Conservation (phyloP, 1,140 invertebrate species). For the Cepaea nemoralis region DNA sequence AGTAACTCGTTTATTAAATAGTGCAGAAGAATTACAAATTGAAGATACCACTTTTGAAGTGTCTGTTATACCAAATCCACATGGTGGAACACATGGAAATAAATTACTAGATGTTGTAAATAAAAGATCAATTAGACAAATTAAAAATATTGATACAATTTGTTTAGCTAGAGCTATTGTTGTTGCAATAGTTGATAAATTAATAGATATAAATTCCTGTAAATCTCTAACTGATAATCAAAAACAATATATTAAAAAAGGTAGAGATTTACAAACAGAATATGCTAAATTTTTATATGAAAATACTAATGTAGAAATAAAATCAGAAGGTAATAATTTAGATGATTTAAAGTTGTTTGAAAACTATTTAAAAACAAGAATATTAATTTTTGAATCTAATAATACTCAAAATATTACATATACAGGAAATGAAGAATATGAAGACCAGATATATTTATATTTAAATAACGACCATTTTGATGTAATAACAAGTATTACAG, state of each 20-base stretch:
- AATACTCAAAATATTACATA: background rate
- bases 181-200: no score
- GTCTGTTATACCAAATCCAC: no score
- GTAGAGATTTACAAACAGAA: background rate
- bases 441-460: background rate
- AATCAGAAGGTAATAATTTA: constrained; percentile 2
- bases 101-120: no score
- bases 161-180: no score
- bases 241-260: background rate
- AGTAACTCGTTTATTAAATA: no score
- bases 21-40: no score
- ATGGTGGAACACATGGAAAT: no score
- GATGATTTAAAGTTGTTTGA: background rate
- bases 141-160: no score
- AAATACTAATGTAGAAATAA: background rate
- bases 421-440: background rate
- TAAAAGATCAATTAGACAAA: no score
- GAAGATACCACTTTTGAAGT: no score
- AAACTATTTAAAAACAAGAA: background rate
- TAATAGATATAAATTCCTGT: no score
- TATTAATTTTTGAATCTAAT: background rate
- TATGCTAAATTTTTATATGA: background rate
- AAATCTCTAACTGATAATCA: background rate
- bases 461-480: background rate
- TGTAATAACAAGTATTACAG: background rate